Percentiles rank a stretch among this genome's conserved stretches.
Evolutionary conservation across 1,140 invertebrate species (phyloP).

Genomic region (Bemisia tabaci): DNA sequence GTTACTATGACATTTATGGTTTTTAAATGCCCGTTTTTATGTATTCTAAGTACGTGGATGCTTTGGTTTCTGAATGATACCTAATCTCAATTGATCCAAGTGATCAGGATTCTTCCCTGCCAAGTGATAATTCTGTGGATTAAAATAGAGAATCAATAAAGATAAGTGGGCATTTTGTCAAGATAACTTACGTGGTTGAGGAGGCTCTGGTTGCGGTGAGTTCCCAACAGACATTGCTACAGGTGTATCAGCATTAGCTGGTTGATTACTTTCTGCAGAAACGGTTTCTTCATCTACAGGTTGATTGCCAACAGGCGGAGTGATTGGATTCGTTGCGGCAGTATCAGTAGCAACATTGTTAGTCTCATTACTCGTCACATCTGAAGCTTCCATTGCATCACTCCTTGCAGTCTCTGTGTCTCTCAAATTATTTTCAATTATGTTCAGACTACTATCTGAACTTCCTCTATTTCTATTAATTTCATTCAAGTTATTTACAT

Average conservation of each 20-base stretch:
- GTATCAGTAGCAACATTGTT: not conserved
- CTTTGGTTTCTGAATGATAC: too few relatives aligned
- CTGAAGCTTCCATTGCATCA: not conserved
- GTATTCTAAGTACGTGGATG: too few relatives aligned
- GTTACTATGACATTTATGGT: too few relatives aligned
- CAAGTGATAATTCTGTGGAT: too few relatives aligned
- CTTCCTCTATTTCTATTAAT: not conserved
- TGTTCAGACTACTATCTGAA: not conserved
- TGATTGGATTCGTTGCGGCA: not conserved
- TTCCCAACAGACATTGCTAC: not conserved
- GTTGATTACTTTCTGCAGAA: not conserved
- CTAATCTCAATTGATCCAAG: too few relatives aligned
- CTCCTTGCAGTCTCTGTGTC: not conserved
- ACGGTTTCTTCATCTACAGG: not conserved
- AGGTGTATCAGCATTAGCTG: not conserved
- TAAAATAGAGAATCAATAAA: too few relatives aligned
- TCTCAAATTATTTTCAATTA: not conserved
- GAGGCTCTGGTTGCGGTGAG: not conserved
- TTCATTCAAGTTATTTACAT: not conserved
- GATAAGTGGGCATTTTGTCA: too few relatives aligned
- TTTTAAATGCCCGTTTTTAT: too few relatives aligned
- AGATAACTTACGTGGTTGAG: not conserved
- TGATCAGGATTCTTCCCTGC: too few relatives aligned
- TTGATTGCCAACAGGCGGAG: not conserved
- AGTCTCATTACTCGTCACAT: not conserved